Base-by-base conservation (phyloP, 2,797 vertebrate species). In the Percopsis omiscomaycus region DNA sequence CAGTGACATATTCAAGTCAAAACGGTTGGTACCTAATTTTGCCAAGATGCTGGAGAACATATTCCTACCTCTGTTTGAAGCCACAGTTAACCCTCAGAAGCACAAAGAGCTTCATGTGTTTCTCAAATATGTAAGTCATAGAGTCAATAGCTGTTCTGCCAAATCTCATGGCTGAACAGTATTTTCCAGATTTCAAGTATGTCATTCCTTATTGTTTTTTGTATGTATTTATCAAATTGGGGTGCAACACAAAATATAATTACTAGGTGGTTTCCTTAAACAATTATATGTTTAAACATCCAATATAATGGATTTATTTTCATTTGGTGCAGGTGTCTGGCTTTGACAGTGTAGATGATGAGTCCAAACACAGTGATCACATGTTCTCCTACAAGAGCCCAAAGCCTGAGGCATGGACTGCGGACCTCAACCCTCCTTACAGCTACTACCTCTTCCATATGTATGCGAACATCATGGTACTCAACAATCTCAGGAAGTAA, bases 31-130 rank as follows among this genome's bases (percentile, higher is more conserved):
- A 64, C 89, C 92, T 8, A 94, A 80, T 86, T 98, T 98, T 84
- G 93, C 93, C 63, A 97, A 95, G 89, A 97, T 98, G 94, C 84
- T 99, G 84, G 96, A 97, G 85, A 99, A 98, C 74, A 91, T 99
- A 65, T 99, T 99, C 81, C 81, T 96, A 61, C 97, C 97, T 61
- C 89, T 98, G 42, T 98, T 98, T 79, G 91, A 96, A 84, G 96
- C 96, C 56, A 97, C 96, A 0, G 90, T 98, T 55, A 94, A 96
- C 63, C 97, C 97, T 58, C 94, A 94, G 74, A 91, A 96, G 56
- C 92, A 98, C 87, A 94, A 88, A 84, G 95, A 98, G 79, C 86
- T 95, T 55, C 94, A 98, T 4, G 89, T 98, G 60, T 97, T 99
- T 84, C 94, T 98, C 54, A 96, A 96, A 96, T 95, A 96, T 12